Percentiles rank a stretch among this genome's conserved stretches.
These are phyloP conservation scores for Aplocera efformata DNA, from an alignment of 2,888 invertebrate species.

Conservation along the genomic window DNA sequence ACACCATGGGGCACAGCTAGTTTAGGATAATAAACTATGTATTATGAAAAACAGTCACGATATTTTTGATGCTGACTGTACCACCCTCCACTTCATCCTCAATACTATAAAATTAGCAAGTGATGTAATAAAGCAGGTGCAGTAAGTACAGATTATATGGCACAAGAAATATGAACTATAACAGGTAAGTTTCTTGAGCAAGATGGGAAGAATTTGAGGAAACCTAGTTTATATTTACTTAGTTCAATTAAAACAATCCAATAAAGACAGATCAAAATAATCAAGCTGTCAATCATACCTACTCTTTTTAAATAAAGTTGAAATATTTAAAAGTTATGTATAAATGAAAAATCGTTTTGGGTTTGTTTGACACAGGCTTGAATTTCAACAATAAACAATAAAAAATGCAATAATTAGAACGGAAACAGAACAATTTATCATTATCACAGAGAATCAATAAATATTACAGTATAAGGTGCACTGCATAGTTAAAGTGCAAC, in stretches of 20 bases:
- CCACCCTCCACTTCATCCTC: too few species aligned
- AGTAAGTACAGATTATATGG: slow-evolving; percentile 61
- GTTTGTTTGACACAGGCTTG: too few species aligned
- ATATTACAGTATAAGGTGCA: slow-evolving; percentile 50
- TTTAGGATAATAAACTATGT: too few species aligned
- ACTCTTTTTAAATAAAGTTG: too few species aligned
- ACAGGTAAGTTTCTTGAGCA: slow-evolving; percentile 43
- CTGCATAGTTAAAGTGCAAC: slow-evolving; percentile 45
- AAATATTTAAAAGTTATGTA: too few species aligned
- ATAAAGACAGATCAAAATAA: background rate
- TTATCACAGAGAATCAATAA: slow-evolving; percentile 56
- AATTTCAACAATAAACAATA: slow-evolving; percentile 25
- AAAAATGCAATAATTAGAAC: slow-evolving; percentile 39
- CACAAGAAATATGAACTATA: slow-evolving; percentile 51
- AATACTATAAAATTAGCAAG: slow-evolving; percentile 8
- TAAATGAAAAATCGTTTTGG: too few species aligned
- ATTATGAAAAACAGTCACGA: too few species aligned
- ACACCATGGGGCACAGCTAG: too few species aligned
- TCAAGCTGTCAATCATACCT: too few species aligned
- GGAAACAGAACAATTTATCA: slow-evolving; percentile 39
- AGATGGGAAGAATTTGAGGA: slow-evolving; percentile 29
- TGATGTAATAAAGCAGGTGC: slow-evolving; percentile 38
- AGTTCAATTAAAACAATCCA: background rate
- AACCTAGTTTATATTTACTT: slow-evolving; percentile 2
- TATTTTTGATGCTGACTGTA: too few species aligned